Conservation (phyloP, 2,888 invertebrate species). For the Lamellibrachia satsuma region DNA sequence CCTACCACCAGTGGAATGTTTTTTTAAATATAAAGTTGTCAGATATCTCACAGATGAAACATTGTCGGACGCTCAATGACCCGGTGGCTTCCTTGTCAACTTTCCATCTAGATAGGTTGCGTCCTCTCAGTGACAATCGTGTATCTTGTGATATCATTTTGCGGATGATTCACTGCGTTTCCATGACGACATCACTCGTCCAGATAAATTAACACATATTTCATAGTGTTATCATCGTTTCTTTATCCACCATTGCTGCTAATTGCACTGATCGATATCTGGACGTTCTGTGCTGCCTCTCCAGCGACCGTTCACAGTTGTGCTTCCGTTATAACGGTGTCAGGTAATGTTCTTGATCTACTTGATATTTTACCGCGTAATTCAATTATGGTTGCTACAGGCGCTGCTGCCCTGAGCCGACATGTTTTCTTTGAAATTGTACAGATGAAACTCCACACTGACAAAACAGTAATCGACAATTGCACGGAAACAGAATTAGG, state of each 20-base stretch:
- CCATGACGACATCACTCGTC: neutral
- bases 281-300: neutral
- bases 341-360: neutral
- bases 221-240: neutral
- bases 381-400: neutral
- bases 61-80: too few species aligned
- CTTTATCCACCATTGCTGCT: neutral
- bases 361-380: neutral
- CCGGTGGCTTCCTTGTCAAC: too few species aligned
- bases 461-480: too few species aligned
- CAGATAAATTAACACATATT: too few species aligned
- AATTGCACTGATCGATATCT: neutral
- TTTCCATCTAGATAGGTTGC: too few species aligned
- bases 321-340: neutral
- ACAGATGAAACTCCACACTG: neutral
- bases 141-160: too few species aligned
- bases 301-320: neutral
- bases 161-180: too few species aligned
- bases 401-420: neutral
- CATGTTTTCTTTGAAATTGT: neutral
- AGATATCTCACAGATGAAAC: too few species aligned
- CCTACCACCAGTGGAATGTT: neutral
- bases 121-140: too few species aligned
- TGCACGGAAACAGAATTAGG: neutral
- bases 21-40: too few species aligned